Base-by-base conservation (phyloP, 2,113 vertebrate species). In the Junco hyemalis region DNA sequence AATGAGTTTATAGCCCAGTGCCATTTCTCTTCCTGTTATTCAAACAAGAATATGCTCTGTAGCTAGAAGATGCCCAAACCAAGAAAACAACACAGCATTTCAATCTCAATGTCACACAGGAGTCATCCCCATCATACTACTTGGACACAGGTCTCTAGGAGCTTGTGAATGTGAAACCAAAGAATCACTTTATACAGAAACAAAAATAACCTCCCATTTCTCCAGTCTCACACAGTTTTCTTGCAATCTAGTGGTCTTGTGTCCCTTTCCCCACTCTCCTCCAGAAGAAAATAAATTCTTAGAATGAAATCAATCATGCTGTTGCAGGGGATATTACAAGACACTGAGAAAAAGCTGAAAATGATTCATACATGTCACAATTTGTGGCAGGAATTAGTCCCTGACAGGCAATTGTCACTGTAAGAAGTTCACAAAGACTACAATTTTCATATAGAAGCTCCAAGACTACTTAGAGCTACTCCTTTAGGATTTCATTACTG, bases 11-110 rank as follows among this genome's bases (percentile, higher is more conserved):
- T 33, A 79, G n/a, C 21, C 47, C 24, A 45, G 11, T 44, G 57
- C 57, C 12, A 42, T 69, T 86, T 69, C 48, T 57, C 14, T 76
- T 88, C 76, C 57, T 86, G 71, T 69, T 60, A 79, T 28, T 92
- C 44, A 88, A 80, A 90, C 14, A 28, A 18, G 15, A 68, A 33
- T 18, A 59, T 3, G 14, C 6, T 74, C 28, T 42, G 8, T 23
- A 54, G 60, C 23, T 35, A 82, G 38, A 78, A 74, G 38, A 78
- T 44, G 45, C 44, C 10, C 35, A 54, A 89, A 91, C 42, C 18
- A 76, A 59, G 56, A 50, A 78, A 71, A 84, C 5, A n/a, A 36
- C 29, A 51, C 6, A 63, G 26, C 14, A 25, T 38, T 45, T 56
- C 44, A 45, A 31, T 11, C 8, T 57, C 12, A 16, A 3, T 6